Conservation (phyloP, 2,888 invertebrate species). For the Microplitis deprimator region DNA sequence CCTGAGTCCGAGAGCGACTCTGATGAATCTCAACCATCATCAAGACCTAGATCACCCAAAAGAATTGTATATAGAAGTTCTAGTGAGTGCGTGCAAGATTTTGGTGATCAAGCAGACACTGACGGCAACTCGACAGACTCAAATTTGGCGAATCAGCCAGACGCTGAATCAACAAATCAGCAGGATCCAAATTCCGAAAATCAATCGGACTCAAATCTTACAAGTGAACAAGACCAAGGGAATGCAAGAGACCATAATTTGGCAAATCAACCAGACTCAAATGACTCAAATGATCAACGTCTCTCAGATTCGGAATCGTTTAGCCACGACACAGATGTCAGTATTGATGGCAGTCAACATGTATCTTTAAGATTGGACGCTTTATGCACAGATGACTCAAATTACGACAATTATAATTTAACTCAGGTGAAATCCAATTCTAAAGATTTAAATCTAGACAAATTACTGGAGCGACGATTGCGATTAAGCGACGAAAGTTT, state of each 20-base stretch:
- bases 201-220: no score
- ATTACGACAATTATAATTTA: conserved; percentile 1
- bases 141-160: no score
- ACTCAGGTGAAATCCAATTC: conserved; percentile 24
- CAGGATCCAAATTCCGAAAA: no score
- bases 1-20: conserved; percentile 65
- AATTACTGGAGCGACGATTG: conserved; percentile 34
- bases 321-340: neutral
- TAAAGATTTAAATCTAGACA: neutral
- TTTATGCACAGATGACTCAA: conserved; percentile 18
- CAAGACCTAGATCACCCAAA: conserved; percentile 57
- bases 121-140: neutral
- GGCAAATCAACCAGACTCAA: neutral
- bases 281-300: neutral
- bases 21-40: conserved; percentile 63
- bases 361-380: conserved; percentile 1
- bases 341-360: neutral
- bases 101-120: neutral
- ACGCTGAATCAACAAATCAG: no score
- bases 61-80: conserved; percentile 29
- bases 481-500: conserved; percentile 60
- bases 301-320: neutral
- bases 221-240: no score
- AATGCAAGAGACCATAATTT: no score
- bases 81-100: neutral